Evolutionary conservation across 2,888 invertebrate genomes (phyloP).

Genomic region (Lasioglossum morio): DNA sequence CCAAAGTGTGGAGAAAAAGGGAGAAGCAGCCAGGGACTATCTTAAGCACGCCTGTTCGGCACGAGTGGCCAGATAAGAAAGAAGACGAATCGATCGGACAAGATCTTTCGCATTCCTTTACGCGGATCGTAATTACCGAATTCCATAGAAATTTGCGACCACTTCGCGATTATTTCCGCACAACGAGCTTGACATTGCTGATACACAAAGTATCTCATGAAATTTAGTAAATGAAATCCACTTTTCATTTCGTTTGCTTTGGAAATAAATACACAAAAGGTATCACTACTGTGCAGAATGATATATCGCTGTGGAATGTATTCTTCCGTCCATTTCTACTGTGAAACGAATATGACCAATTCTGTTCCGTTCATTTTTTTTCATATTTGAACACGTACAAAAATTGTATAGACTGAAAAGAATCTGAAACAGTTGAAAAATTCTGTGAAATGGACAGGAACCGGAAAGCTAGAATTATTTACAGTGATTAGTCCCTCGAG

Average conservation of each 20-base stretch:
- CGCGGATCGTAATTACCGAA: slow-evolving; percentile 38
- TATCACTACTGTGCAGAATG: not conserved
- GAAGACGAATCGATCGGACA: slow-evolving; percentile 59
- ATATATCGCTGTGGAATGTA: not conserved
- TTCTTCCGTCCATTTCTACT: not conserved
- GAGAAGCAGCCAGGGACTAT: slow-evolving; percentile 32
- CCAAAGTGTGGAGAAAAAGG: slow-evolving; percentile 8
- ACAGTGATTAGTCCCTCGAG: not conserved
- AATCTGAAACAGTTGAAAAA: not conserved
- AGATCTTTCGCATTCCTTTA: slow-evolving; percentile 50
- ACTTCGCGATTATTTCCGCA: not conserved
- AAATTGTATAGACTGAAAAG: not conserved
- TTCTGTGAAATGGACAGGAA: not conserved
- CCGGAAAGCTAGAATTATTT: not conserved
- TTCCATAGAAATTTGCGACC: slow-evolving; percentile 23
- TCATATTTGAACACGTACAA: not conserved
- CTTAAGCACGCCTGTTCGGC: slow-evolving; percentile 52
- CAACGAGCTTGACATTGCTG: not conserved
- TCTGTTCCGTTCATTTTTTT: not conserved
- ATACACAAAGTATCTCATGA: not conserved
- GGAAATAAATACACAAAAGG: not conserved
- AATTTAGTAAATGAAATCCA: not conserved
- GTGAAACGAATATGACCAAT: not conserved
- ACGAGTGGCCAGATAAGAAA: slow-evolving; percentile 56
- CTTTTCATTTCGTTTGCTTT: not conserved